Evolutionary conservation across 2,113 vertebrate genomes (phyloP).

Genomic region (Sclerurus mexicanus): DNA sequence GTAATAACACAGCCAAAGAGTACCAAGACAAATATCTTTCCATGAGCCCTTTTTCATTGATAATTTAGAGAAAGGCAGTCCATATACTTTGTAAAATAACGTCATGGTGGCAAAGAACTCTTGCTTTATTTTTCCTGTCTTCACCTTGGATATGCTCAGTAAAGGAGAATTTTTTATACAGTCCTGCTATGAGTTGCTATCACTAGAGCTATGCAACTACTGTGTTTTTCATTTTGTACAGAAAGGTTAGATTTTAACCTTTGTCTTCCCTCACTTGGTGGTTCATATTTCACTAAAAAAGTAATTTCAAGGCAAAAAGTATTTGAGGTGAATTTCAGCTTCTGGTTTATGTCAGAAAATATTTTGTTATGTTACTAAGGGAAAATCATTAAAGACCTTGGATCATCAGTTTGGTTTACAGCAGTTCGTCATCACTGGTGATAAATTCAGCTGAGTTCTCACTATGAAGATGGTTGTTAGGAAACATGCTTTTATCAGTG

Average conservation of each 20-base stretch:
- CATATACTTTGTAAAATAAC: not conserved
- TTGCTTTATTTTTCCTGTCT: not conserved
- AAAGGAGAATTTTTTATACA: fast-evolving
- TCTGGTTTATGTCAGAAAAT: not conserved
- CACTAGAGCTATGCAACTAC: fast-evolving
- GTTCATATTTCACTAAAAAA: not conserved
- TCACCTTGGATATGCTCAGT: not conserved
- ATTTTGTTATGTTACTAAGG: not conserved
- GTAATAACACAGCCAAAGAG: not conserved
- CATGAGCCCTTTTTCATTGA: not conserved
- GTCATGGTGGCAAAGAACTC: not conserved
- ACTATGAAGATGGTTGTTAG: not conserved
- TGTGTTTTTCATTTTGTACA: not conserved
- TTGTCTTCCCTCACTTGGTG: not conserved
- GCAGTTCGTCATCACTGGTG: not conserved
- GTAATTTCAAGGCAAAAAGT: not conserved
- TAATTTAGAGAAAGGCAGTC: not conserved
- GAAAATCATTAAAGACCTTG: not conserved
- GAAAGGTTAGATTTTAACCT: not conserved
- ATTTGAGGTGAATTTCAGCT: not conserved
- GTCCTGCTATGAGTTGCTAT: not conserved
- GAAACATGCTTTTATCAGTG: not conserved
- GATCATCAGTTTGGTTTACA: not conserved
- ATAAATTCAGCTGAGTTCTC: not conserved
- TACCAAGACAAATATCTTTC: not conserved